phyloP scores from a whole-genome alignment of 2,888 invertebrate species.

The Dioctria linearis region DNA sequence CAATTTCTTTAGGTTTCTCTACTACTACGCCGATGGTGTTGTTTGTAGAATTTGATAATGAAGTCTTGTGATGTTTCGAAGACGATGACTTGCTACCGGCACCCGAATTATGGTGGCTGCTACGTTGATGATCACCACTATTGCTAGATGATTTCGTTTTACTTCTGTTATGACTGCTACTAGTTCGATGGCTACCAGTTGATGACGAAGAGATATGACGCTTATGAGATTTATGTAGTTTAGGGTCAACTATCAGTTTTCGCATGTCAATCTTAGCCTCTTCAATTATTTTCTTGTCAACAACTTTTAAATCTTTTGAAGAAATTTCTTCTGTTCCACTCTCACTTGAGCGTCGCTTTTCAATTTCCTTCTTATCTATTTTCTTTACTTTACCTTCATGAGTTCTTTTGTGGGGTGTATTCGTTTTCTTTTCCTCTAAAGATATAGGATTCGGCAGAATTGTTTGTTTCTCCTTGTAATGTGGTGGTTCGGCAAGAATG shows the following conservation, averaged over 20 bases:
- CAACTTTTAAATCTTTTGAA: conserved; percentile 29
- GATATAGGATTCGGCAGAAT: conserved; percentile 69
- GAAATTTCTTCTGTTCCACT: conserved; percentile 62
- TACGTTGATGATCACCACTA: conserved; percentile 57
- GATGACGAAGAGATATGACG: conserved; percentile 47
- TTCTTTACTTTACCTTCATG: conserved; percentile 69
- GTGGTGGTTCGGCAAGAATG: conserved; percentile 71
- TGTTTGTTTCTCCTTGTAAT: conserved; percentile 71
- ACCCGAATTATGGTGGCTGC: conserved; percentile 52
- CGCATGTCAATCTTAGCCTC: conserved; percentile 71
- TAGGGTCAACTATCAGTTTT: conserved; percentile 68
- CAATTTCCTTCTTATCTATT: conserved; percentile 61
- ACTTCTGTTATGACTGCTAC: conserved; percentile 47
- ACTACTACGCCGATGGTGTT: conserved; percentile 6
- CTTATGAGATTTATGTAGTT: conserved; percentile 63
- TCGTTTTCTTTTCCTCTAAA: conserved; percentile 65
- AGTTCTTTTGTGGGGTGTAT: conserved; percentile 68
- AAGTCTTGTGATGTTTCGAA: conserved; percentile 57
- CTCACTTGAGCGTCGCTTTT: conserved; percentile 67
- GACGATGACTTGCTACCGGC: conserved; percentile 43
- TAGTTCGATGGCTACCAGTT: conserved; percentile 50
- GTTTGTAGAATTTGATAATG: conserved; percentile 53
- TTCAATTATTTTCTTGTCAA: conserved; percentile 59
- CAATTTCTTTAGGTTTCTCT: conserved; percentile 11
- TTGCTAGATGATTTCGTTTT: conserved; percentile 51